Percentiles rank a stretch among this genome's conserved stretches.
These are phyloP conservation scores for Solenopsis fugax DNA, from an alignment of 1,140 invertebrate species.

Conservation along the genomic window DNA sequence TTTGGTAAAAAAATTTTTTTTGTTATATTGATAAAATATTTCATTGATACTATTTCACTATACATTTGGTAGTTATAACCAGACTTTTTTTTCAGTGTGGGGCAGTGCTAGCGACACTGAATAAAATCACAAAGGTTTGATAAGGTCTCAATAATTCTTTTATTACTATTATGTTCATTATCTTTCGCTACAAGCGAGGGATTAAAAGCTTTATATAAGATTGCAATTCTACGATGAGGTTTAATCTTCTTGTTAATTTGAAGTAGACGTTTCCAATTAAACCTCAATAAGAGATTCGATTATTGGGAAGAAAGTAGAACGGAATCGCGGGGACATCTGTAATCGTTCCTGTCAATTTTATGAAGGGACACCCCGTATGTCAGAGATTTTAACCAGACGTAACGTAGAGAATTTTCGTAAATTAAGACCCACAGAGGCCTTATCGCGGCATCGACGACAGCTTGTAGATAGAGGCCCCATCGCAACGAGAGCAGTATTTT, in stretches of 20 bases:
- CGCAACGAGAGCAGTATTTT: slow-evolving; percentile 15
- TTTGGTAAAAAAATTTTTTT: too few species aligned
- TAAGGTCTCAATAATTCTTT: background rate
- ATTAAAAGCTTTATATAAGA: background rate
- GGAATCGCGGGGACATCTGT: background rate
- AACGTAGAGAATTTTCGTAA: background rate
- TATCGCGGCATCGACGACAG: slow-evolving; percentile 19
- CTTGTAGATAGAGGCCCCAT: background rate
- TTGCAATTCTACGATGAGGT: background rate
- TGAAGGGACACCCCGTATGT: background rate
- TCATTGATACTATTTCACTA: too few species aligned
- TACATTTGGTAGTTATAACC: too few species aligned
- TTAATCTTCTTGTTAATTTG: background rate
- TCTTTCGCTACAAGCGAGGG: background rate
- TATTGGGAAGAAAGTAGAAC: background rate
- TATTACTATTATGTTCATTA: background rate
- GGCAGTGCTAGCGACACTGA: background rate
- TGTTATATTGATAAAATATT: too few species aligned
- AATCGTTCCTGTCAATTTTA: background rate
- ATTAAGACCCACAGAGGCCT: slow-evolving; percentile 5
- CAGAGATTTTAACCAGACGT: slow-evolving; percentile 12
- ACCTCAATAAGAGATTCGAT: background rate
- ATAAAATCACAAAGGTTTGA: background rate
- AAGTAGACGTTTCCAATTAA: background rate
- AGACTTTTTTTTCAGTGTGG: too few species aligned